Conservation (phyloP, 2,113 vertebrate species). For the Chauna torquata region DNA sequence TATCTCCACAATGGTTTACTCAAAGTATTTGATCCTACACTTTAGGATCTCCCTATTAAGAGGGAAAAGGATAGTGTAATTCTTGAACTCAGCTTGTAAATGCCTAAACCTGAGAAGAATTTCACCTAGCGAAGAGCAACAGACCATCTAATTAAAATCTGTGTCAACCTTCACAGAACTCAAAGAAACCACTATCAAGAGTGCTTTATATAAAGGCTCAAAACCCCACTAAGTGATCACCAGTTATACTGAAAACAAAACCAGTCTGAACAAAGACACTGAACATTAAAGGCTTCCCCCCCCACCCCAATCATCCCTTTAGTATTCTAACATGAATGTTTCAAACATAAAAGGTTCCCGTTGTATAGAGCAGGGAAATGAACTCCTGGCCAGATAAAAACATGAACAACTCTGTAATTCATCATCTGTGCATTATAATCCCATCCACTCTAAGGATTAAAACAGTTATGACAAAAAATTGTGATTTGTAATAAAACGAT, state of each 20-base stretch:
- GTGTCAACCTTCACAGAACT: background rate
- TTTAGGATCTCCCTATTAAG: background rate
- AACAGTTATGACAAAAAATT: background rate
- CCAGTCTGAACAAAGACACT: background rate
- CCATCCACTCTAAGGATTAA: background rate
- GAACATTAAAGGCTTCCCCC: background rate
- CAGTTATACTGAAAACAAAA: background rate
- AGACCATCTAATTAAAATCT: background rate
- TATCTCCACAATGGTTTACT: background rate
- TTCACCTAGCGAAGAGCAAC: background rate
- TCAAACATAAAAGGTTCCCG: background rate
- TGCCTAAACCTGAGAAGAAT: background rate
- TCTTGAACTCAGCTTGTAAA: background rate
- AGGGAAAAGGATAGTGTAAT: background rate
- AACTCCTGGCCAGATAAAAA: background rate
- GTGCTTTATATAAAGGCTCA: background rate
- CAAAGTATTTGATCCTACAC: background rate
- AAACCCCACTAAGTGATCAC: background rate
- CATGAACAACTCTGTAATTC: background rate
- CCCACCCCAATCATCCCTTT: background rate
- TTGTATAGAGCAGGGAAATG: background rate
- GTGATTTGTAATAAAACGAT: background rate
- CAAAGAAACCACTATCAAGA: background rate
- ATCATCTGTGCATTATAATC: background rate
- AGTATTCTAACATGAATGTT: background rate